phyloP scores from a whole-genome alignment of 2,113 vertebrate genomes.

The Myiopsitta monachus region DNA sequence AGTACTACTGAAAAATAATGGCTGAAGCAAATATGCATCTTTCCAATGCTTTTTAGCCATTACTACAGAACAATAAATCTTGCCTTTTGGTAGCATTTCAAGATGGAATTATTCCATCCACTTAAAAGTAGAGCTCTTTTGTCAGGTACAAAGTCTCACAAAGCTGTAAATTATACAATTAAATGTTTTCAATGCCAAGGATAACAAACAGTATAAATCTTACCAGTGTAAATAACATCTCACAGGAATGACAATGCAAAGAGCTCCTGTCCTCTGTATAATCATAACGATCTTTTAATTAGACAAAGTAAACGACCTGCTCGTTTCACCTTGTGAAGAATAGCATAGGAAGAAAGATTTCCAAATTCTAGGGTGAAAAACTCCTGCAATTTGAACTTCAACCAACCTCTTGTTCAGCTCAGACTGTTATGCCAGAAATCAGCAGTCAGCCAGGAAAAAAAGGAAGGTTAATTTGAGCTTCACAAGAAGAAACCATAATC shows the following conservation, averaged over 20 bases:
- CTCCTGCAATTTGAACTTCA: neutral
- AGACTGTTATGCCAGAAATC: neutral
- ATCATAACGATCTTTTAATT: slow-evolving; percentile 54
- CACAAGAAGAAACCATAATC: neutral
- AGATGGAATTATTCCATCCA: neutral
- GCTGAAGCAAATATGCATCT: neutral
- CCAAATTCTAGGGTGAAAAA: neutral
- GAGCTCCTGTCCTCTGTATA: neutral
- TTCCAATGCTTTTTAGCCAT: neutral
- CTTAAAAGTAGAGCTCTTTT: neutral
- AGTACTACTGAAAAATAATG: neutral
- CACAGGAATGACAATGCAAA: slow-evolving; percentile 2
- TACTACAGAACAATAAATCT: neutral
- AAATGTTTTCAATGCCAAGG: slow-evolving; percentile 18
- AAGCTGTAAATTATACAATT: neutral
- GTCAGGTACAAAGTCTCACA: neutral
- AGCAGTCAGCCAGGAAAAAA: neutral
- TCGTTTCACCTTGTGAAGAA: neutral
- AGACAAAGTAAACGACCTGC: slow-evolving; percentile 9
- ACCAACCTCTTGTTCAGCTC: neutral
- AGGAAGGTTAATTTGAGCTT: neutral
- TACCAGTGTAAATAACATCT: neutral
- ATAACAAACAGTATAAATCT: neutral
- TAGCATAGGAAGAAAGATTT: neutral
- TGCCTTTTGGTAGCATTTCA: neutral